Evolutionary conservation across 1,140 invertebrate species (phyloP), one percentile per base, ranked within the genome.

Genomic region (Centruroides sculpturatus): DNA sequence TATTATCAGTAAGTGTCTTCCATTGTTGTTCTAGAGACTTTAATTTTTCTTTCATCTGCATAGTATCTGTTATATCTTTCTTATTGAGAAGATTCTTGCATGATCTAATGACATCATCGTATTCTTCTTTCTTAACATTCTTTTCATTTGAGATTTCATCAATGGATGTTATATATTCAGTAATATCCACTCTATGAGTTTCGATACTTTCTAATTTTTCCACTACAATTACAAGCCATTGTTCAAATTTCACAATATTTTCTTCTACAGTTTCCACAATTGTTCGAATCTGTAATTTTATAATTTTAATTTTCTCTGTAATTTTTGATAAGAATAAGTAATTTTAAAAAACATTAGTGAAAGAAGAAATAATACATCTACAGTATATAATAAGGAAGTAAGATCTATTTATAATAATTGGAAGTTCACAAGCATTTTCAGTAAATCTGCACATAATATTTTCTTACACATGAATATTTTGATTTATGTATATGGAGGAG

Each of bases 21-120:
- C 91, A 94, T 69, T 86, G 84, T 50, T 82, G 82, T 73, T 95
- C 90, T 54, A 96, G 75, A 6, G 83, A 59, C 35, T 36, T 65
- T 71, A 80, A 80, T 75, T 91, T 92, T 71, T 94, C 90, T 55
- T 90, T 82, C 13, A 94, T 79, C 4, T 81, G 79, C 35, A 82
- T 82, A 0, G 86, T 85, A 69, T 96, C 92, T 3, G 88, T 91
- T 4, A 92, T 85, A 72, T 94, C 89, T 60, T 90, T 89, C 74
- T 91, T 88, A 6, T 83, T 76, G 34, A 92, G 80, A 9, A 96
- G 78, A 62, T 83, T 83, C 71, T 87, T 91, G 35, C 91, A 92
- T 61, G 82, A 82, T 5, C 81, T 78, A 34, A 92, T 80, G 58
- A 90, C 81, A 60, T 86, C 82, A 66, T 93, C 89, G 57, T 91